Conservation (phyloP, 1,140 invertebrate species). For the Episyrphus balteatus region DNA sequence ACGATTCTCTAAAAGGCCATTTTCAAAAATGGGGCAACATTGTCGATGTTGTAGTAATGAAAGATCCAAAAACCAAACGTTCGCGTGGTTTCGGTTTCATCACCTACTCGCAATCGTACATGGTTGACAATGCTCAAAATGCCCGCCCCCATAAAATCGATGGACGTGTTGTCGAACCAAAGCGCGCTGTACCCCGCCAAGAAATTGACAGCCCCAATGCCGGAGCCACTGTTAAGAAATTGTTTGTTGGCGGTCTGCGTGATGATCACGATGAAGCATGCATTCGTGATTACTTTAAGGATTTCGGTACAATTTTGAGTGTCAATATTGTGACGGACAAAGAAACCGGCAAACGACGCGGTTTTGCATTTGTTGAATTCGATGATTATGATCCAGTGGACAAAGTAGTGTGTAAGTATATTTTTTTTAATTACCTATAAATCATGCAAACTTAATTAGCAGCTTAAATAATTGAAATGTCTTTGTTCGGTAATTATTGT, state of each 20-base stretch:
- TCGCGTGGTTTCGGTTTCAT: constrained; percentile 96
- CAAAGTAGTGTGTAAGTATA: constrained; percentile 65
- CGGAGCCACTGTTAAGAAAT: constrained; percentile 88
- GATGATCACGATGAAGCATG: constrained; percentile 85
- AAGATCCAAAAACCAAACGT: constrained; percentile 85
- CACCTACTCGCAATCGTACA: constrained; percentile 80
- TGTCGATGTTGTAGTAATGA: constrained; percentile 97
- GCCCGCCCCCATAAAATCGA: constrained; percentile 63
- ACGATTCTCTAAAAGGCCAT: constrained; percentile 85
- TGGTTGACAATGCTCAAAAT: constrained; percentile 92
- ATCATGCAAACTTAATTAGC: no score
- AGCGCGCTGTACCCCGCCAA: constrained; percentile 89
- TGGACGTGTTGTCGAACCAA: constrained; percentile 86
- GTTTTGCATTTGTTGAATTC: constrained; percentile 94
- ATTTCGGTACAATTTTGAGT: constrained; percentile 72
- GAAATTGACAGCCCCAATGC: constrained; percentile 84
- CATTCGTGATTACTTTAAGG: constrained; percentile 71
- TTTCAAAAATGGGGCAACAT: constrained; percentile 97
- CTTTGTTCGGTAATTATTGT: no score
- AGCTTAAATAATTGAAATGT: no score
- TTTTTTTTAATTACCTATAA: not conserved
- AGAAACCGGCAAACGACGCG: constrained; percentile 81
- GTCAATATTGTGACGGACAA: constrained; percentile 87
- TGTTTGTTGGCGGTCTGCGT: constrained; percentile 88
- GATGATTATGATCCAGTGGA: constrained; percentile 95